Conservation (phyloP, 1,140 invertebrate species). For the Eufriesea mexicana region DNA sequence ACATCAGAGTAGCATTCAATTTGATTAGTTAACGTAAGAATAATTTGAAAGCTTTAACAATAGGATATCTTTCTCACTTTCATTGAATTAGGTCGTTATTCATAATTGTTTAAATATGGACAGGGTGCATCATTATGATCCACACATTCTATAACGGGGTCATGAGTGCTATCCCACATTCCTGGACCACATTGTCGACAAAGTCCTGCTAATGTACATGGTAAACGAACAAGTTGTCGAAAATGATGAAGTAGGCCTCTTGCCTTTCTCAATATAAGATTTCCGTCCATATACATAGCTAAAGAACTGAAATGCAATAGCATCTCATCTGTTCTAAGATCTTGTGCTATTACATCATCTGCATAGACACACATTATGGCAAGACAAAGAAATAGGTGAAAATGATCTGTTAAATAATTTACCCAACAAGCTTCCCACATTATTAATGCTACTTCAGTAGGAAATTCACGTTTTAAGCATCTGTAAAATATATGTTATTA, state of each 20-base stretch:
- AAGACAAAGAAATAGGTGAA: slow-evolving; percentile 95
- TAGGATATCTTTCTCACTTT: slow-evolving; percentile 6
- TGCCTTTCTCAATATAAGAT: slow-evolving; percentile 94
- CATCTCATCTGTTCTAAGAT: slow-evolving; percentile 95
- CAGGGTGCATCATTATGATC: slow-evolving; percentile 78
- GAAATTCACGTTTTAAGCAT: slow-evolving; percentile 95
- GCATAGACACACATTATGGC: slow-evolving; percentile 96
- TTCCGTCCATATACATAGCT: slow-evolving; percentile 98
- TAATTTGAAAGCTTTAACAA: slow-evolving; percentile 30
- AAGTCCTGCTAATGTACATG: slow-evolving; percentile 93
- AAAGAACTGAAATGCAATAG: slow-evolving; percentile 96
- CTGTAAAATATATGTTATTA: slow-evolving; percentile 75
- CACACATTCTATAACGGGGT: slow-evolving; percentile 89
- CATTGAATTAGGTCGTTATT: slow-evolving; percentile 61
- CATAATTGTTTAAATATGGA: slow-evolving; percentile 78
- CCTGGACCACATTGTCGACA: slow-evolving; percentile 94
- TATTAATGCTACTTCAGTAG: slow-evolving; percentile 90
- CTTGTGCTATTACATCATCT: slow-evolving; percentile 94
- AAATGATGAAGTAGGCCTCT: slow-evolving; percentile 95
- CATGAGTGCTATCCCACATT: slow-evolving; percentile 96
- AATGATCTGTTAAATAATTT: slow-evolving; percentile 95
- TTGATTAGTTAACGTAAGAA: slow-evolving; percentile 39
- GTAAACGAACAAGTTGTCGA: slow-evolving; percentile 90
- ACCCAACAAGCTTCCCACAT: slow-evolving; percentile 98
- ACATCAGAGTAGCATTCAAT: slow-evolving; percentile 25